Evolutionary conservation across 2,113 vertebrate species (phyloP).

Genomic region (Catagonus wagneri): DNA sequence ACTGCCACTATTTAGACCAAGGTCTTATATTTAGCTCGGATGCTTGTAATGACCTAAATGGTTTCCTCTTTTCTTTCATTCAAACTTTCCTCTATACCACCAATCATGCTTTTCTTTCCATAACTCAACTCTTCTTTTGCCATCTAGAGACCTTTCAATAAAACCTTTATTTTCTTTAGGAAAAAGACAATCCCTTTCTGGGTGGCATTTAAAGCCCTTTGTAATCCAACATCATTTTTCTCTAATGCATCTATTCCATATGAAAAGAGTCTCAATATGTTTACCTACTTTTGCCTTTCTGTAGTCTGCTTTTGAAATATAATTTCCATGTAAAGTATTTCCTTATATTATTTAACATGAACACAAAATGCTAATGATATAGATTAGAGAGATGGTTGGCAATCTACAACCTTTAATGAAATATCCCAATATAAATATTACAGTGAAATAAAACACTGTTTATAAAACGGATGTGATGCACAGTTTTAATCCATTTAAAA

Average conservation of each 20-base stretch:
- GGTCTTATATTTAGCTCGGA: not conserved
- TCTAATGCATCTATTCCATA: not conserved
- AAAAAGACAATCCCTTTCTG: not conserved
- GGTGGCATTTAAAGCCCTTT: not conserved
- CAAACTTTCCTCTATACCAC: not conserved
- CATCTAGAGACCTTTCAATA: not conserved
- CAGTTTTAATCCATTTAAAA: slow-evolving; percentile 10
- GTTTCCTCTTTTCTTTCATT: not conserved
- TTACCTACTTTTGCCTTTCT: not conserved
- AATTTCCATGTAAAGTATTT: slow-evolving; percentile 3
- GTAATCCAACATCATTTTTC: not conserved
- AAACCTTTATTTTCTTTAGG: not conserved
- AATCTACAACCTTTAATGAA: not conserved
- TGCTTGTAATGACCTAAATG: not conserved
- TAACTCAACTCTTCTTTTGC: not conserved
- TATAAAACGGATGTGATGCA: not conserved
- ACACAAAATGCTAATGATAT: slow-evolving; percentile 15
- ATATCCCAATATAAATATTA: not conserved
- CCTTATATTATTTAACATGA: slow-evolving; percentile 10
- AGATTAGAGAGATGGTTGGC: not conserved
- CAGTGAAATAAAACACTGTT: not conserved
- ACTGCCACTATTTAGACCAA: not conserved
- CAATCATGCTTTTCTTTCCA: not conserved
- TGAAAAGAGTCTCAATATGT: not conserved
- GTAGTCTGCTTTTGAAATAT: not conserved